Evolutionary conservation across 2,888 invertebrate genomes (phyloP), one percentile per base, ranked within the genome.

Genomic region (Fissipunctia ypsillon): DNA sequence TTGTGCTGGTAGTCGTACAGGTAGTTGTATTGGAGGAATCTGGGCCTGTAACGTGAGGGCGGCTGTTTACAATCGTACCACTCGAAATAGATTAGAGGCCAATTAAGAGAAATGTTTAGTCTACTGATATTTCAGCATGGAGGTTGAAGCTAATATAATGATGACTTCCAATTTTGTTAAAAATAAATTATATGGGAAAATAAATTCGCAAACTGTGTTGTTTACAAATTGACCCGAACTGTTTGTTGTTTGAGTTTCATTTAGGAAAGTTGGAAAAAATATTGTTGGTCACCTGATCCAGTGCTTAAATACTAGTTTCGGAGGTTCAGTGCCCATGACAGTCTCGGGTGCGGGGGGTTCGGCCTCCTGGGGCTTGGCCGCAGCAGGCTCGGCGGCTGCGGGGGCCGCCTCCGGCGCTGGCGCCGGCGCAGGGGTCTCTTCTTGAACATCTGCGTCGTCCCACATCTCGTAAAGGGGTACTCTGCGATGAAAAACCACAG

Each of bases 1-100:
- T 98, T 98, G 93, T 97, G 97, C 95, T 98, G 97, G 95, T 98
- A 98, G 93, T 98, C 97, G 95, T 98, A 98, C 93, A 98, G 96
- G 93, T 98, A 98, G 91, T 96, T 97, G 96, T 98, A 98, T 91
- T 98, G 98, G 59, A 98, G 97, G 94, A 97, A 97, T 91, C 97
- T 97, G 31, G 98, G 98, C 92, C 98, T 98, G 96, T 31, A 94
- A 95, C 76, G 69, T 63, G 77, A 87, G 81, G 80, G 71, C 16
- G 52, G 38, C 28, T 41, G 50, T 76, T 78, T 79, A 78, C 65
- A 69, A 64, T 63, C 72, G 41, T 54, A 66, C 66, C 71, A 31
- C 52, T 65, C 7, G 3, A 68, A 70, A 70, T 63, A 43, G 2
- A 68, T 48, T 65, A 16, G 25, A 5, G 25, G 12, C 35, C 41